Percentiles rank a stretch among this genome's conserved stretches.
phyloP scores from a whole-genome alignment of 2,888 invertebrate species.

The Odontocerum albicorne region DNA sequence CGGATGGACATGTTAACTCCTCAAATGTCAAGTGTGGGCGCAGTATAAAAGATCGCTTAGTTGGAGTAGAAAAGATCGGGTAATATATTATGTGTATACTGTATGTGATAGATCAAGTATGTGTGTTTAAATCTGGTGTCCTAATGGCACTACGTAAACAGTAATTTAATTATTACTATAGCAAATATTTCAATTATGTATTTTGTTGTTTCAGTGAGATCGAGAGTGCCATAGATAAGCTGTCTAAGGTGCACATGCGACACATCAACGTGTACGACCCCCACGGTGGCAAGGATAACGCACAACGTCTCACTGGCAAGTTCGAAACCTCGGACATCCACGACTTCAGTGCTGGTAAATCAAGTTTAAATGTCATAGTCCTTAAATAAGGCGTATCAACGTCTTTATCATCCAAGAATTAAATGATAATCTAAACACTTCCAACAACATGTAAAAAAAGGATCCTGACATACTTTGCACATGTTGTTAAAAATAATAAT shows the following conservation, averaged over 20 bases:
- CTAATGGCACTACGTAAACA: not conserved
- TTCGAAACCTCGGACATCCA: constrained; percentile 96
- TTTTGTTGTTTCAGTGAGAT: constrained; percentile 67
- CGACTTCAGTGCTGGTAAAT: constrained; percentile 80
- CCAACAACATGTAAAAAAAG: too few relatives aligned
- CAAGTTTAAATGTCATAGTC: too few relatives aligned
- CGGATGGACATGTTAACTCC: not conserved
- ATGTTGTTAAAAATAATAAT: too few relatives aligned
- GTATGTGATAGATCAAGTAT: too few relatives aligned
- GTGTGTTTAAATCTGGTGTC: not conserved
- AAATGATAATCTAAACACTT: too few relatives aligned
- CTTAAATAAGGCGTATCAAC: too few relatives aligned
- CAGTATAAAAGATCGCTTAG: not conserved
- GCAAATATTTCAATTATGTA: not conserved
- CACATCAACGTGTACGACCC: constrained; percentile 95
- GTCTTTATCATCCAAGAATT: too few relatives aligned
- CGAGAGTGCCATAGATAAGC: constrained; percentile 86
- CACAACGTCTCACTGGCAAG: constrained; percentile 86
- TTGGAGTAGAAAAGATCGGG: not conserved
- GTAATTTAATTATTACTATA: not conserved
- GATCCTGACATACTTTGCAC: too few relatives aligned
- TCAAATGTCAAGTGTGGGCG: not conserved
- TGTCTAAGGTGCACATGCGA: constrained; percentile 83
- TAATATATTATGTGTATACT: too few relatives aligned
- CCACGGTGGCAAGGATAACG: constrained; percentile 88